Percentiles rank a stretch among this genome's conserved stretches.
phyloP scores from a whole-genome alignment of 2,797 vertebrate species.

The Denticeps clupeoides region DNA sequence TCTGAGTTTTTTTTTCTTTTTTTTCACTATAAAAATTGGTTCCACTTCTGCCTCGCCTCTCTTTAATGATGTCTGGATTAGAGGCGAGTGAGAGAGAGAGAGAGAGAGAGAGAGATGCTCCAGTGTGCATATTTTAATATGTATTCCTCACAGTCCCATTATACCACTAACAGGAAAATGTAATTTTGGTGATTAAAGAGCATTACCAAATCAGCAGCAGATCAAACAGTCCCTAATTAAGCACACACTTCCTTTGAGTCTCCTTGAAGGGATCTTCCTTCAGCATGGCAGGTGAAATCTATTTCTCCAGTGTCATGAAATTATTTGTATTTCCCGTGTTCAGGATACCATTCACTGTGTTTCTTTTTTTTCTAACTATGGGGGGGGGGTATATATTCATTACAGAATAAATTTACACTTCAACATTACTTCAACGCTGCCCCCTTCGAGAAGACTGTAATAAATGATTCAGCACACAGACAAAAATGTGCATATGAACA shows the following conservation, averaged over 20 bases:
- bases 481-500: constrained; percentile 46
- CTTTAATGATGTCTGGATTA: constrained; percentile 18
- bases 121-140: constrained; percentile 17
- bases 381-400: constrained; percentile 30
- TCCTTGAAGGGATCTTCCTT: constrained; percentile 21
- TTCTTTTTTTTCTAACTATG: constrained; percentile 11
- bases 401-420: constrained; percentile 43
- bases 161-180: constrained; percentile 17
- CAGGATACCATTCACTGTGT: constrained; percentile 40
- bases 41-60: constrained; percentile 23
- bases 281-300: constrained; percentile 20
- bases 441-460: constrained; percentile 42
- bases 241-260: constrained; percentile 26
- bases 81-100: constrained; percentile 7
- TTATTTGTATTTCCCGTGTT: constrained; percentile 33
- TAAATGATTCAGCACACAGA: constrained; percentile 50
- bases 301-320: constrained; percentile 18
- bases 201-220: constrained; percentile 23
- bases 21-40: constrained; percentile 31
- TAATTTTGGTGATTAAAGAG: constrained; percentile 38
- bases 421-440: constrained; percentile 28
- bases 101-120: constrained; percentile 6
- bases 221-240: constrained; percentile 28
- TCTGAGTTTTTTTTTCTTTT: constrained; percentile 10
- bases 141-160: constrained; percentile 7